These are phyloP conservation scores for Alectoris magna DNA, from an alignment of 2,797 vertebrate species.

Conservation along the genomic window DNA sequence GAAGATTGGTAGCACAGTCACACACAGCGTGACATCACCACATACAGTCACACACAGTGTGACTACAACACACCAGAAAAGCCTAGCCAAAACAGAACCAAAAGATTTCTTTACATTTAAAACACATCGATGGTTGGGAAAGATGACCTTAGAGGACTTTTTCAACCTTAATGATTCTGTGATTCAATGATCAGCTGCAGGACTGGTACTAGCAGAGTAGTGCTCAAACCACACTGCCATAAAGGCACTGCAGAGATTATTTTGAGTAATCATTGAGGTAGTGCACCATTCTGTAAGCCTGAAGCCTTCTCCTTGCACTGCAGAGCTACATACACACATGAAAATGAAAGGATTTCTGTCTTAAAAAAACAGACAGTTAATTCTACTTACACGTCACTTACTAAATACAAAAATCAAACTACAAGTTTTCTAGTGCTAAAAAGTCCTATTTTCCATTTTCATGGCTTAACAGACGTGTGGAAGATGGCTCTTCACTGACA, in stretches of 20 bases:
- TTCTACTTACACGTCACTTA: neutral
- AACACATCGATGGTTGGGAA: too few relatives aligned
- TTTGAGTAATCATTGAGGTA: neutral
- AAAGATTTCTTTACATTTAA: neutral
- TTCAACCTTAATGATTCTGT: too few relatives aligned
- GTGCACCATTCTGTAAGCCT: neutral
- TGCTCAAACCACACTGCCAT: neutral
- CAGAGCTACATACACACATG: neutral
- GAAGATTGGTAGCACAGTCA: neutral
- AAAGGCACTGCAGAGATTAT: neutral
- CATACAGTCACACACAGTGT: rapidly evolving
- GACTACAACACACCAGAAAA: neutral
- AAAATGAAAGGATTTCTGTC: neutral
- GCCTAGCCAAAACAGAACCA: neutral
- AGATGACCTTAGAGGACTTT: too few relatives aligned
- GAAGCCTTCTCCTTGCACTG: neutral
- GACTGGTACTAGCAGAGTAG: neutral
- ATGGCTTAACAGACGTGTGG: neutral
- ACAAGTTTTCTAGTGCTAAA: neutral
- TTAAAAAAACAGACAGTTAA: neutral
- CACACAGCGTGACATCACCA: neutral
- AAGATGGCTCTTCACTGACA: neutral
- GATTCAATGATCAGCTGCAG: neutral
- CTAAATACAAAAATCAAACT: neutral
- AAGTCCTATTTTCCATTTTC: neutral